Percentiles rank a stretch among this genome's conserved stretches.
phyloP scores from a whole-genome alignment of 2,113 vertebrate species.

The Pimephales promelas region DNA sequence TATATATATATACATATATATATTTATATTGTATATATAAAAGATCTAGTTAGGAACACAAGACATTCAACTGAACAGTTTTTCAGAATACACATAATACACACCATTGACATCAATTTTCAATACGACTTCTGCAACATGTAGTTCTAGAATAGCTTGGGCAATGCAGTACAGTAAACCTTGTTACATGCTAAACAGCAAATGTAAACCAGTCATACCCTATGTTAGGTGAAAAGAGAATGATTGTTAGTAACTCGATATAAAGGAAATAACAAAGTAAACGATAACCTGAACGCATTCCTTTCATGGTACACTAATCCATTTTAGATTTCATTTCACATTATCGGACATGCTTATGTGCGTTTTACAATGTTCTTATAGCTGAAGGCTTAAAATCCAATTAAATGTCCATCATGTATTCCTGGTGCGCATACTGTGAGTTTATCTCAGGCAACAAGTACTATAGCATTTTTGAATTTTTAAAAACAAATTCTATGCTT shows the following conservation, averaged over 20 bases:
- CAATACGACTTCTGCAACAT: conserved; percentile 47
- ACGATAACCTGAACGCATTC: conserved; percentile 27
- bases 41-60: conserved; percentile 60
- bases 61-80: conserved; percentile 64
- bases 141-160: conserved; percentile 37
- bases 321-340: background rate
- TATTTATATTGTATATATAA: conserved; percentile 37
- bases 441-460: background rate
- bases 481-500: background rate
- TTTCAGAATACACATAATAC: conserved; percentile 51
- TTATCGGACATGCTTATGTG: background rate
- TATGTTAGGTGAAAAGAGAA: conserved; percentile 12
- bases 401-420: background rate
- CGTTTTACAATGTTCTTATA: background rate
- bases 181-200: conserved; percentile 47
- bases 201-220: conserved; percentile 35
- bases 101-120: conserved; percentile 47
- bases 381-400: background rate
- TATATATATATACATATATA: conserved; percentile 24
- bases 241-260: conserved; percentile 13
- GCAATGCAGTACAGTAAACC: conserved; percentile 32
- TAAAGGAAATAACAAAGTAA: conserved; percentile 8
- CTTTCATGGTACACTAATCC: background rate
- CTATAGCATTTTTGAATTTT: background rate
- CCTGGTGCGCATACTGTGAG: background rate